Evolutionary conservation across 2,888 invertebrate genomes (phyloP), one percentile per base, ranked within the genome.

Genomic region (Hermodice carunculata): DNA sequence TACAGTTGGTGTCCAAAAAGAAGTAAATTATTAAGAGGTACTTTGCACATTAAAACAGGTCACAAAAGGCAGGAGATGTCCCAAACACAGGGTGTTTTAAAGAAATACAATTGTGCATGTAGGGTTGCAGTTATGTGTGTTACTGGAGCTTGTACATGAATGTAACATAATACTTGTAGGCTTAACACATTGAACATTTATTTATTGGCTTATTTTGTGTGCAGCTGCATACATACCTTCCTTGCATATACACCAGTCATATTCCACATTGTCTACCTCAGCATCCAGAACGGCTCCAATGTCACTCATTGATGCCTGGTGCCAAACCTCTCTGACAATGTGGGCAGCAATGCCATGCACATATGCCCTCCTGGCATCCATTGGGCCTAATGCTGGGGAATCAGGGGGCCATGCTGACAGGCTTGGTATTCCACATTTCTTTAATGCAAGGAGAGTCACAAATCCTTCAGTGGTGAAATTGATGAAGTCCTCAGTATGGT

Each of bases 381-480:
- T 24, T 5, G 37, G 5, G 19, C 11, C 6, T 17, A 22, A 6
- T 14, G 14, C 6, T n/a, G 19, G 6, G 5, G 34, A 4, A 22
- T 19, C 42, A 11, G 6, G 6, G 3, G 56, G 56, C 11, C 14
- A 17, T 3, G 37, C 56, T 6, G 4, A 2, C 3, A 56, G 3
- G 6, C 22, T 56, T 5, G 5, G 3, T 5, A 56, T 37, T 24
- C 56, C 56, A 6, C 29, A 24, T 4, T 40, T 14, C 11, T 14
- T 56, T 42, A 56, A 40, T 8, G 56, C 42, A 6, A 40, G 26
- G 26, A 40, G 34, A 5, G 42, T 19, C 3, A 56, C 19, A 24
- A 40, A 42, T 4, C 40, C 56, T n/a, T 56, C 56, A 4, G 56
- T 56, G 26, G 3, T 14, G 26, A 56, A 56, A 4, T 42, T 37